Base-by-base conservation (phyloP, 2,888 invertebrate genomes). In the Tenodera sinensis region DNA sequence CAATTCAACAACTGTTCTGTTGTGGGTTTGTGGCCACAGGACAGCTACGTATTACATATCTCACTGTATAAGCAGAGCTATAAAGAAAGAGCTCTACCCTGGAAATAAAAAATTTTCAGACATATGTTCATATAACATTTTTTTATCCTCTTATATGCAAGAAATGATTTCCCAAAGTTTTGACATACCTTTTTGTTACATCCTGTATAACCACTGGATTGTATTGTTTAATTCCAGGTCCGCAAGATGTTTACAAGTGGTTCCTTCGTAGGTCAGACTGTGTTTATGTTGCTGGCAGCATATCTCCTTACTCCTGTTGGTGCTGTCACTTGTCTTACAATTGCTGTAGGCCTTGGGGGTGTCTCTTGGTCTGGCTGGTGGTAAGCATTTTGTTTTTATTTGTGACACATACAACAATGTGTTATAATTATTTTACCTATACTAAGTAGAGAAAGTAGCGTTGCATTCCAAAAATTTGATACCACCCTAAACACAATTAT, bases 361-460 rank as follows among this genome's bases (percentile, higher is more conserved):
- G 98, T 98, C 93, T 97, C 98, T 0, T 98, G 98, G 98, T 96
- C 98, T 9, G 98, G 98, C 83, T 98, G 97, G 92, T 96, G 97
- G 97, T 97, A 93, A 93, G 93, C 42, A 0, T 4, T n/a, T 71
- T 12, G 0, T 0, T 12, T 42, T 42, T 25, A 83, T 6, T 28
- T 27, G 15, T 14, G 12, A 28, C 15, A 83, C 9, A 83, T 28
- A 3, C 83, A 28, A 14, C 25, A 83, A 12, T 83, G 83, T 25
- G 0, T 28, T 83, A 28, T 4, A 83, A 3, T 83, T 28, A 28
- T n/a, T 25, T 81, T 9, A 83, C 0, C 28, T 14, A 34, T 4
- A 3, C 4, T 30, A 34, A 34, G 7, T 34, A 34, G 7, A 34
- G 34, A 7, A 34, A 34, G 7, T 34, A 34, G n/a, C n/a, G n/a